Percentiles rank a stretch among this genome's conserved stretches.
Conservation (phyloP, 2,797 vertebrate species). For the Acrocephalus scirpaceus region DNA sequence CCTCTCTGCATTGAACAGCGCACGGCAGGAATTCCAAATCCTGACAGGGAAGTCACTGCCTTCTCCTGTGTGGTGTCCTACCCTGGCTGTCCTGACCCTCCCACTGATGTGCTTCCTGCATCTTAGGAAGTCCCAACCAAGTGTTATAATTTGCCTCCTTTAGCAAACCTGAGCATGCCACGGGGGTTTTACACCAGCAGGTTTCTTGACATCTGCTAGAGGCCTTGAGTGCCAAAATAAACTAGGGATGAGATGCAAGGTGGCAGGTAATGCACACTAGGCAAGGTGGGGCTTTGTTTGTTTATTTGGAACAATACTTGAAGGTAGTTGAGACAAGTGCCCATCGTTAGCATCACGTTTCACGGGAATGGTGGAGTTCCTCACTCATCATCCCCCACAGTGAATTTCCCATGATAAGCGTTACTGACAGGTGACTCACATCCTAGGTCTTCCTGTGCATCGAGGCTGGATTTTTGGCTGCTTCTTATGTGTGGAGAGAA, state of each 20-base stretch:
- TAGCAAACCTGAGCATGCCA: constrained; percentile 25
- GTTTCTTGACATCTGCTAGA: constrained; percentile 28
- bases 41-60: background rate
- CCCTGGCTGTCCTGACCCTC: background rate
- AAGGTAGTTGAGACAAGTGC: background rate
- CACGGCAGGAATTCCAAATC: background rate
- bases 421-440: background rate
- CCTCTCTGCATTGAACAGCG: background rate
- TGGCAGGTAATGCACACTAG: constrained; percentile 24
- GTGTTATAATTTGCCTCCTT: constrained; percentile 43
- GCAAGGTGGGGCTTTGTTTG: constrained; percentile 36
- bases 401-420: background rate
- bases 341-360: background rate
- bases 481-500: background rate
- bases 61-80: background rate
- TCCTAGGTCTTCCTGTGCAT: background rate
- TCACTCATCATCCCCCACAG: background rate
- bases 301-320: constrained; percentile 16
- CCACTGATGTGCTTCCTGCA: background rate
- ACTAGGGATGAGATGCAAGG: constrained; percentile 15
- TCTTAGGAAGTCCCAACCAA: constrained; percentile 17
- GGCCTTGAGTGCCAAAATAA: constrained; percentile 49
- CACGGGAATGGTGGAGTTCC: background rate
- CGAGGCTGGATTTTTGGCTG: background rate
- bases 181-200: constrained; percentile 11